Percentiles rank a stretch among this genome's conserved stretches.
Evolutionary conservation across 2,797 vertebrate genomes (phyloP).

Genomic region (Gallinago stenura): DNA sequence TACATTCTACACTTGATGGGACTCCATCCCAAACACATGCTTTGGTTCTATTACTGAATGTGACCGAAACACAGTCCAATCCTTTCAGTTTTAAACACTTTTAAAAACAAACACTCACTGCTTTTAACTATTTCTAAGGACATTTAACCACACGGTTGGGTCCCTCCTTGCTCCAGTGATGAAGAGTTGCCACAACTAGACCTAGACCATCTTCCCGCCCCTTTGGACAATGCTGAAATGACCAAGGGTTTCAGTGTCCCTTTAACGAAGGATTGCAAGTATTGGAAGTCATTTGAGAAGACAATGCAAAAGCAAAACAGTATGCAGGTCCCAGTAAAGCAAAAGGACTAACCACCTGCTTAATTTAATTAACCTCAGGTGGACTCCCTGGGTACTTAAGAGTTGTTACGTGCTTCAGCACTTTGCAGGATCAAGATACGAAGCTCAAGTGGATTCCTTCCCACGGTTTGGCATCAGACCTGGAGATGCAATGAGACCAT

Average conservation of each 20-base stretch:
- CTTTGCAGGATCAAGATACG: rapidly evolving
- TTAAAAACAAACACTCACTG: not conserved
- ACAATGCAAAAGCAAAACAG: not conserved
- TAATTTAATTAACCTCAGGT: not conserved
- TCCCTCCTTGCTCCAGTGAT: not conserved
- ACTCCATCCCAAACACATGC: not conserved
- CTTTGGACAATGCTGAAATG: rapidly evolving
- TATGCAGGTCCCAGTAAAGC: not conserved
- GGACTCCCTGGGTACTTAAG: not conserved
- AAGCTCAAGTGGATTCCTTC: not conserved
- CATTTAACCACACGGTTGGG: rapidly evolving
- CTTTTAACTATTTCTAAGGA: not conserved
- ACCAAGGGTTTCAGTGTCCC: not conserved
- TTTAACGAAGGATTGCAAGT: not conserved
- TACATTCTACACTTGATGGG: not conserved
- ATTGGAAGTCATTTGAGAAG: not conserved
- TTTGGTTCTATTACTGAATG: not conserved
- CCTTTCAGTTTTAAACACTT: not conserved
- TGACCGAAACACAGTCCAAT: rapidly evolving
- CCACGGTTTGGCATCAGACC: not conserved
- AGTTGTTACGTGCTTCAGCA: not conserved
- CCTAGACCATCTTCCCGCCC: not conserved
- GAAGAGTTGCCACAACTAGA: not conserved
- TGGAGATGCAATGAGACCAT: not conserved
- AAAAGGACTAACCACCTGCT: not conserved